Evolutionary conservation across 23 tunicate species (phyloP), one percentile per base, ranked within the genome.

Genomic region (Botrylloides violaceus): DNA sequence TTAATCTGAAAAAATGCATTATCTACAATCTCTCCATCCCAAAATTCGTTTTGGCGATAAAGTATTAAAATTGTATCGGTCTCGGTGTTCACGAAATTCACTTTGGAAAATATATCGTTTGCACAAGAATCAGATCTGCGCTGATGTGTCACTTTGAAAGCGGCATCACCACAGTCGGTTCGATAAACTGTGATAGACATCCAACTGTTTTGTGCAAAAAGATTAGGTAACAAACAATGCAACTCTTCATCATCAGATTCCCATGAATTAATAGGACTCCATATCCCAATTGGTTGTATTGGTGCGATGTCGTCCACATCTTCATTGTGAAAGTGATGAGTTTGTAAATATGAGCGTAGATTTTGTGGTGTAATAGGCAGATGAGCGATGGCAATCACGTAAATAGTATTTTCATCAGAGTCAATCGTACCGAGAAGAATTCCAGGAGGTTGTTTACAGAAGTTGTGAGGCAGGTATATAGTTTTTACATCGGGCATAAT

Each of bases 1-100:
- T 15, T 7, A 9, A 18, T 25, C 9, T 36, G 36, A 4, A 43
- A 37, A 65, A 29, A 31, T 4, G 74, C 36, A 19, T 68, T 56
- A 32, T 9, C 6, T 9, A n/a, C 25, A 43, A 39, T 26, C 28
- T 68, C 57, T 19, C 58, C 58, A 24, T 68, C 74, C 74, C 56
- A 68, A 4, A 68, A 32, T 23, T 68, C 74, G 26, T 38, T 37
- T 43, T 68, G 74, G n/a, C 37, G 36, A 25, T 68, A 68, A 68
- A 68, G 36, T 4, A 68, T 30, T 26, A 37, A 9, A 35, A 68
- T 2, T 19, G 47, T 26, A 31, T 63, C 35, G 26, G 70, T 6
- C 20, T 29, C 6, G 6, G 35, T 3, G 20, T 29, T 63, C 12
- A 63, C 70, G 33, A 15, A 63, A 25, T 29, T 4, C 34, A 19